These are phyloP conservation scores for Drosophila merina DNA, from an alignment of 2,888 invertebrate species.

Conservation along the genomic window DNA sequence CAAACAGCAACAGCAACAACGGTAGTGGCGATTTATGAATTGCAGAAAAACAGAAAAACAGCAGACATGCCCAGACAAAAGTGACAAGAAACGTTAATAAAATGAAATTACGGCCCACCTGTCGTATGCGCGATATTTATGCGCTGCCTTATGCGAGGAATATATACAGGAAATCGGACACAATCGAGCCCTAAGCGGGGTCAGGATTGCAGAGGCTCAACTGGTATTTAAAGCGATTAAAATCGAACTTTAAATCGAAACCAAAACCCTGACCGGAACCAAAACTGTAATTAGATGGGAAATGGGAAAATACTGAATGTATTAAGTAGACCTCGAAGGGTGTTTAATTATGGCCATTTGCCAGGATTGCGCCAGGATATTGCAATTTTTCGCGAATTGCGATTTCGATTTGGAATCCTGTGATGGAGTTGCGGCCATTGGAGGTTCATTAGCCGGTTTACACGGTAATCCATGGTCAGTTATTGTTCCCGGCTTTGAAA, in stretches of 20 bases:
- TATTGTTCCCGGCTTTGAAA: not conserved
- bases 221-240: too few species aligned
- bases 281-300: constrained; percentile 21
- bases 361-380: not conserved
- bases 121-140: constrained; percentile 38
- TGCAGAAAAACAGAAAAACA: constrained; percentile 13
- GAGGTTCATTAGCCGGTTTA: too few species aligned
- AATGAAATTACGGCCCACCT: constrained; percentile 20
- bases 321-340: constrained; percentile 23
- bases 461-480: too few species aligned
- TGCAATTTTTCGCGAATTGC: not conserved
- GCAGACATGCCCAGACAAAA: constrained; percentile 5
- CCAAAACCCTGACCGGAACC: not conserved
- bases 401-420: not conserved
- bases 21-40: constrained; percentile 42
- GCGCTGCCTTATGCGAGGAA: not conserved
- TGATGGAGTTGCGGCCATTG: not conserved
- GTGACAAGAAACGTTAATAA: constrained; percentile 26
- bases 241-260: too few species aligned
- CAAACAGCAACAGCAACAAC: constrained; percentile 46
- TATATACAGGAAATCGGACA: not conserved
- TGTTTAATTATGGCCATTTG: constrained; percentile 28
- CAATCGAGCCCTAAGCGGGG: too few species aligned
- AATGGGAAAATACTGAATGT: constrained; percentile 13
- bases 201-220: too few species aligned